phyloP scores from a whole-genome alignment of 2,113 vertebrate species.

The Tilapia sparmanii region DNA sequence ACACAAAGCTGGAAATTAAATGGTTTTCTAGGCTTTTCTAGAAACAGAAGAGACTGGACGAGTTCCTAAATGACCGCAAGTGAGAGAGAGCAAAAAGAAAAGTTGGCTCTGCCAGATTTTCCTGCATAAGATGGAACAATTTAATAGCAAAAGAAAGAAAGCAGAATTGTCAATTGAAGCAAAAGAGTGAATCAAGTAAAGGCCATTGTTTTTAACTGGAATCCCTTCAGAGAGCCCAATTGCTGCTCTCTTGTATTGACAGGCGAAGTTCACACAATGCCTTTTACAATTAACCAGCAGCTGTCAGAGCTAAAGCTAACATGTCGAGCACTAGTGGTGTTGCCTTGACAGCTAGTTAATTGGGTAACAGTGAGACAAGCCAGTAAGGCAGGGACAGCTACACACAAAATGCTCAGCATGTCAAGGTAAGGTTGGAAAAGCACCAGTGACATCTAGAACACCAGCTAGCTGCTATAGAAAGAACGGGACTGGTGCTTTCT shows the following conservation, averaged over 20 bases:
- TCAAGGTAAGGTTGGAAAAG: neutral
- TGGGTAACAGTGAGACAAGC: conserved; percentile 15
- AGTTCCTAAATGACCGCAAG: neutral
- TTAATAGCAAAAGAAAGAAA: neutral
- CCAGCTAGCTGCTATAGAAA: neutral
- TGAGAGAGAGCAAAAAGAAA: neutral
- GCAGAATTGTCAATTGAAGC: neutral
- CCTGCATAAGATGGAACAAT: neutral
- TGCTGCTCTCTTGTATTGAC: neutral
- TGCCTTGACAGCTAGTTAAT: conserved; percentile 7
- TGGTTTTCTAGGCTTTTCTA: neutral
- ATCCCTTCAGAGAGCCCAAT: neutral
- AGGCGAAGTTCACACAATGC: neutral
- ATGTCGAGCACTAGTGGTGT: neutral
- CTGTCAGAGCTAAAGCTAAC: neutral
- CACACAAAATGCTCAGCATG: neutral
- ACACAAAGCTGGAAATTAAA: neutral
- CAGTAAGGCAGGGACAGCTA: neutral
- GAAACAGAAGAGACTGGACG: neutral
- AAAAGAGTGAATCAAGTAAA: neutral
- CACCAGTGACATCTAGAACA: neutral
- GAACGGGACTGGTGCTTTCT: neutral
- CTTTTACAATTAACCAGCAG: neutral
- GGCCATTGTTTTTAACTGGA: neutral
- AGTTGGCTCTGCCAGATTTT: neutral